Percentiles rank a stretch among this genome's conserved stretches.
Evolutionary conservation across 1,140 invertebrate species (phyloP).

Genomic region (Ceratosolen solmsi): DNA sequence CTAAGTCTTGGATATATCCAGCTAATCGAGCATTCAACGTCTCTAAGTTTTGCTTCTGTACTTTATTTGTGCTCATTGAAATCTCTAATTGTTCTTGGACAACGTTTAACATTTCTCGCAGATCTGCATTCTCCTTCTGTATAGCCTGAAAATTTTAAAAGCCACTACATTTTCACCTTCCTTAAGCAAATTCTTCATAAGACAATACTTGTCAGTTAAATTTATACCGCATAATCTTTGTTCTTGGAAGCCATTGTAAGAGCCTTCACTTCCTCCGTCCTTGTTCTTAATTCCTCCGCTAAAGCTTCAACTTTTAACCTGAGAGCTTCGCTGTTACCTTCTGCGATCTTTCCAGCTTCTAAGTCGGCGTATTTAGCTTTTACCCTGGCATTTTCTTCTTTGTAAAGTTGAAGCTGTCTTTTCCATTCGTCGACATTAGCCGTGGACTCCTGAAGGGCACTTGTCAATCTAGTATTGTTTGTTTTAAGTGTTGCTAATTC

Average conservation of each 20-base stretch:
- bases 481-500: conserved; percentile 96
- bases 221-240: conserved; percentile 71
- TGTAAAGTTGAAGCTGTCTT: conserved; percentile 94
- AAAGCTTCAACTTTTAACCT: conserved; percentile 83
- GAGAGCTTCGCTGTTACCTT: conserved; percentile 76
- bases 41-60: conserved; percentile 87
- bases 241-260: conserved; percentile 71
- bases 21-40: conserved; percentile 89
- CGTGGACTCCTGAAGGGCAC: conserved; percentile 96
- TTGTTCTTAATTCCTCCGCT: conserved; percentile 83
- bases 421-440: conserved; percentile 99
- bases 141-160: conserved; percentile 71
- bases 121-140: conserved; percentile 83
- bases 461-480: conserved; percentile 94
- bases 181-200: neutral
- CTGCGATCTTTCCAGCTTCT: conserved; percentile 79
- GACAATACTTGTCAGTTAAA: neutral
- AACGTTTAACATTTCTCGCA: conserved; percentile 81
- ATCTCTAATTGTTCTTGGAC: conserved; percentile 89
- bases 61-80: conserved; percentile 85
- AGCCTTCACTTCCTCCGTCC: conserved; percentile 84
- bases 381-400: conserved; percentile 94
- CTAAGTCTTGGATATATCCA: conserved; percentile 88
- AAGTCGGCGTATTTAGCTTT: conserved; percentile 85
- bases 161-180: conserved; percentile 16